Evolutionary conservation across 2,797 vertebrate genomes (phyloP).

Genomic region (Netta rufina): DNA sequence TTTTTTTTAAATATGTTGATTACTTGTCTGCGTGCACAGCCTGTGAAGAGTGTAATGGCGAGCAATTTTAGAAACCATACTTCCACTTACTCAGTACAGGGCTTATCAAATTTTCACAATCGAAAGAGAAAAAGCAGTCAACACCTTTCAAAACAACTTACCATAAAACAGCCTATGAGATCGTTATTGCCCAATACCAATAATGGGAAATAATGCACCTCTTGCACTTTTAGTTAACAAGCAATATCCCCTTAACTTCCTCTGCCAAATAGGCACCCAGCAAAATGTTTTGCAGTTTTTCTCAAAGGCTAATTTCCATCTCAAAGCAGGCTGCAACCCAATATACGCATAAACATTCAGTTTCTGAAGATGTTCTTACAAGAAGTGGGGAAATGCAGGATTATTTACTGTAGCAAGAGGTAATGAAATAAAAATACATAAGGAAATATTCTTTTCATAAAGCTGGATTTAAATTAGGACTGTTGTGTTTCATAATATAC

Average conservation of each 20-base stretch:
- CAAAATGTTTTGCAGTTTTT: background rate
- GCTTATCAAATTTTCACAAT: background rate
- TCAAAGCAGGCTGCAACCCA: background rate
- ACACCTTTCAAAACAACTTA: background rate
- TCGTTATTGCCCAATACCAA: background rate
- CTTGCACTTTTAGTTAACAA: background rate
- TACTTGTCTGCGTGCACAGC: background rate
- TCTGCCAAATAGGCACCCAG: background rate
- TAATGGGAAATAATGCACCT: background rate
- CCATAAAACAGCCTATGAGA: background rate
- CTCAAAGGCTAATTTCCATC: conserved; percentile 28
- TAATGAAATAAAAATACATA: background rate
- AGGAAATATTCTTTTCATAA: background rate
- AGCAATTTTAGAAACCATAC: background rate
- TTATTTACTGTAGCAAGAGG: background rate
- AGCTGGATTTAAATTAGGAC: background rate
- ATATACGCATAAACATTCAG: background rate
- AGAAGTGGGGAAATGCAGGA: background rate
- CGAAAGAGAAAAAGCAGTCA: background rate
- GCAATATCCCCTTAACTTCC: background rate
- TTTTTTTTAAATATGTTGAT: background rate
- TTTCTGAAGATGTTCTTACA: background rate
- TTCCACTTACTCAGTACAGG: background rate
- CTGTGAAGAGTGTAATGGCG: background rate
- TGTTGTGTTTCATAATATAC: background rate